These are phyloP conservation scores for Hoplias malabaricus DNA, from an alignment of 2,113 vertebrate genomes.

Conservation along the genomic window DNA sequence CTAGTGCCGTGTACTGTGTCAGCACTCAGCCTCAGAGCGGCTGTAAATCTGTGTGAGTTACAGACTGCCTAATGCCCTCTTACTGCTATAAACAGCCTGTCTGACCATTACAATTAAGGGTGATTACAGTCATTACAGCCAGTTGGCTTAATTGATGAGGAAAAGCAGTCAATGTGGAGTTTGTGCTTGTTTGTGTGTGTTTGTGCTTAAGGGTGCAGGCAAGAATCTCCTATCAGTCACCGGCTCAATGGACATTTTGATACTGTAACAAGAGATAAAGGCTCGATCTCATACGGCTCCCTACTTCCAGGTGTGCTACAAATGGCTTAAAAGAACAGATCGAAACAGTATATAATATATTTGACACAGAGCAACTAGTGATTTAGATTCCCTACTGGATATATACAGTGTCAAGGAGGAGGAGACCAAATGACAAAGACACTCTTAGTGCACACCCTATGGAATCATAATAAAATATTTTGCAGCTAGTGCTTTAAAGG, in stretches of 20 bases:
- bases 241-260: neutral
- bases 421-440: too few relatives aligned
- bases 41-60: conserved; percentile 39
- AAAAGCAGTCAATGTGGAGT: conserved; percentile 31
- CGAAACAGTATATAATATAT: too few relatives aligned
- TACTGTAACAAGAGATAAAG: neutral
- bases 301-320: too few relatives aligned
- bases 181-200: conserved; percentile 18
- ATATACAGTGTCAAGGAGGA: too few relatives aligned
- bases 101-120: conserved; percentile 47
- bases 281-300: too few relatives aligned
- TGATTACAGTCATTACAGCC: conserved; percentile 53
- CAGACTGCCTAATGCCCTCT: conserved; percentile 43
- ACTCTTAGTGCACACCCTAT: too few relatives aligned
- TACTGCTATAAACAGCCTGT: conserved; percentile 37
- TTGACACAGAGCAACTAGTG: too few relatives aligned
- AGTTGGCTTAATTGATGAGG: conserved; percentile 52
- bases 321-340: too few relatives aligned
- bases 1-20: conserved; percentile 31
- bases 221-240: neutral
- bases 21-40: conserved; percentile 24
- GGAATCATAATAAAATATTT: too few relatives aligned
- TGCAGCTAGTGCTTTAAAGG: too few relatives aligned
- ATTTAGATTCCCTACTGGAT: too few relatives aligned
- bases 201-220: neutral